These are phyloP conservation scores for Cepphus grylle DNA, from an alignment of 2,113 vertebrate species.

Conservation along the genomic window DNA sequence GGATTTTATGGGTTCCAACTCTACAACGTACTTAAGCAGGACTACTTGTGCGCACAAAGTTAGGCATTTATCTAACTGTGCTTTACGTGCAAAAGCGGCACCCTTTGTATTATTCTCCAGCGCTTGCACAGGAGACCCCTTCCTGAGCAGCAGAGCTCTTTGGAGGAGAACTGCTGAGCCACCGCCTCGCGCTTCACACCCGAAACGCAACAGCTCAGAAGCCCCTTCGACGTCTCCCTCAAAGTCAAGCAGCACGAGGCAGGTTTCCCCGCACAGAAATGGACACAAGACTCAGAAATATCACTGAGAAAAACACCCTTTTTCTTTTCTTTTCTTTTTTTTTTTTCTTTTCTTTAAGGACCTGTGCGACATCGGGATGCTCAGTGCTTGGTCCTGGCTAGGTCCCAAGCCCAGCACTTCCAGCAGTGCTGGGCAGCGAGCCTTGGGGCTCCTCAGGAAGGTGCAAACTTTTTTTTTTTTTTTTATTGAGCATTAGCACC, in stretches of 20 bases:
- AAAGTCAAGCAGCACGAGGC: background rate
- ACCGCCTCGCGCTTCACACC: background rate
- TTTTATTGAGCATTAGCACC: background rate
- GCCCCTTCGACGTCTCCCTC: background rate
- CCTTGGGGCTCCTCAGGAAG: background rate
- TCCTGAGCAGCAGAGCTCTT: background rate
- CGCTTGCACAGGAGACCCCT: background rate
- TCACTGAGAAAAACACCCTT: background rate
- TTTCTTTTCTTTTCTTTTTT: too few species aligned
- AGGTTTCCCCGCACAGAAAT: background rate
- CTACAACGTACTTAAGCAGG: background rate
- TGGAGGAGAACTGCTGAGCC: background rate
- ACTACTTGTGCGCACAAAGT: background rate
- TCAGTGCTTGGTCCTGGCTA: background rate
- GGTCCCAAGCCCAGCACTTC: background rate
- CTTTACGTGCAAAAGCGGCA: background rate
- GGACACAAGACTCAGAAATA: background rate
- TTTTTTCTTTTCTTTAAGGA: background rate
- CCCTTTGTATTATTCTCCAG: background rate
- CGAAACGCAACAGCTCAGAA: background rate
- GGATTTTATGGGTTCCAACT: background rate
- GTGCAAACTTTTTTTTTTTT: background rate
- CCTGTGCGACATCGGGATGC: rapidly evolving
- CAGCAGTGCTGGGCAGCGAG: rapidly evolving
- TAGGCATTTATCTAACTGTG: background rate